A percentile compares a stretch with the other conserved stretches of the same genome.
phyloP scores from a whole-genome alignment of 2,113 vertebrate genomes.

The Campylorhamphus procurvoides region DNA sequence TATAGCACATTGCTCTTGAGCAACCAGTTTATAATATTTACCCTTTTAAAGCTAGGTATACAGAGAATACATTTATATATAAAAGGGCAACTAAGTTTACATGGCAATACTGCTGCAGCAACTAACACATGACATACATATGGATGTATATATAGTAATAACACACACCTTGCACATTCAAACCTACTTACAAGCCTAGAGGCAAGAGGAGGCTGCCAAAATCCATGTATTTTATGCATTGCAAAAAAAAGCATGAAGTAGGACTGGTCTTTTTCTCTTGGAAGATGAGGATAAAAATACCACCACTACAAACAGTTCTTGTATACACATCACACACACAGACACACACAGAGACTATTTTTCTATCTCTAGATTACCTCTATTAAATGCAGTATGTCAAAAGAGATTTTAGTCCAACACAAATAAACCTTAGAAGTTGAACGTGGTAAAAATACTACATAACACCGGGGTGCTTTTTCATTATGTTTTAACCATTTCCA shows the following conservation, averaged over 20 bases:
- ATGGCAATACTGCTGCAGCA: not conserved
- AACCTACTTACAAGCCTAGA: not conserved
- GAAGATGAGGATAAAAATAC: slow-evolving; percentile 38
- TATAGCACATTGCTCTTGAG: slow-evolving; percentile 44
- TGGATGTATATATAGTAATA: not conserved
- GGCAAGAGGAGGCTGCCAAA: slow-evolving; percentile 29
- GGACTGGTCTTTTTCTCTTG: not conserved
- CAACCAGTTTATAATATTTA: slow-evolving; percentile 52
- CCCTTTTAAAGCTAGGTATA: slow-evolving; percentile 19
- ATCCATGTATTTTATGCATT: not conserved
- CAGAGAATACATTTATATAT: not conserved
- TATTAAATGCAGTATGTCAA: not conserved
- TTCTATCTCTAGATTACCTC: slow-evolving; percentile 17
- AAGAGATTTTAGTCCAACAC: not conserved
- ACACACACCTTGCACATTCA: not conserved
- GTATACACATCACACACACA: not conserved
- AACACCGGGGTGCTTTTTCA: not conserved
- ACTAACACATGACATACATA: not conserved
- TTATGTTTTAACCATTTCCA: not conserved
- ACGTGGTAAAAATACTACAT: not conserved
- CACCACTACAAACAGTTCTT: not conserved
- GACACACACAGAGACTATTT: not conserved
- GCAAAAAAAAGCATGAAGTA: not conserved
- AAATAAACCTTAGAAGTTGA: not conserved
- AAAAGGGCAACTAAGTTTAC: slow-evolving; percentile 12